phyloP scores from a whole-genome alignment of 2,113 vertebrate species.

The Genyomyrus donnyi region DNA sequence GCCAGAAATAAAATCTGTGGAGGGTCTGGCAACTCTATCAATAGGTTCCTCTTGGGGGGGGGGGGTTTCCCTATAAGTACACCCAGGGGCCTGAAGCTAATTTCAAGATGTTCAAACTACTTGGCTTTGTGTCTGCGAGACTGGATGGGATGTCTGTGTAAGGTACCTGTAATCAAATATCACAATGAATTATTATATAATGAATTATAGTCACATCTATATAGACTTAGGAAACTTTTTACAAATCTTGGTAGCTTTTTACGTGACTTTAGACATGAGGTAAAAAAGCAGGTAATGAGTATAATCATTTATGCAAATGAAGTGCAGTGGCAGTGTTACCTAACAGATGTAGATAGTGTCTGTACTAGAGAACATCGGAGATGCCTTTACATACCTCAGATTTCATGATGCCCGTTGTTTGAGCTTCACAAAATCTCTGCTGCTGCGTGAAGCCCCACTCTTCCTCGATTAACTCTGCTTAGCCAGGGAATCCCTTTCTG shows the following conservation, averaged over 20 bases:
- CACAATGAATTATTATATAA: not conserved
- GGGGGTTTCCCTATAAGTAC: not conserved
- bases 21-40: not conserved
- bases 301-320: not conserved
- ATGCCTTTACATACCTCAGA: not conserved
- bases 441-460: not conserved
- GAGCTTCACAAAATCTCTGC: not conserved
- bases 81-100: not conserved
- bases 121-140: not conserved
- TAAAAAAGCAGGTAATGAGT: not conserved
- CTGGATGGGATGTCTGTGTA: not conserved
- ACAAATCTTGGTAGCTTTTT: not conserved
- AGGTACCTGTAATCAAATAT: not conserved
- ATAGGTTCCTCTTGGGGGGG: not conserved
- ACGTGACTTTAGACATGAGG: not conserved
- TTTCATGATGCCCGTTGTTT: not conserved
- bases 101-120: not conserved
- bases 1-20: not conserved
- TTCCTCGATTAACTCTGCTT: not conserved
- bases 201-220: not conserved
- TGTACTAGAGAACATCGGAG: not conserved
- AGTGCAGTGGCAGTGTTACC: not conserved
- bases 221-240: not conserved
- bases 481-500: not conserved
- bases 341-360: not conserved